Percentiles rank a stretch among this genome's conserved stretches.
Conservation (phyloP, 2,888 invertebrate genomes). For the Protonemura montana region DNA sequence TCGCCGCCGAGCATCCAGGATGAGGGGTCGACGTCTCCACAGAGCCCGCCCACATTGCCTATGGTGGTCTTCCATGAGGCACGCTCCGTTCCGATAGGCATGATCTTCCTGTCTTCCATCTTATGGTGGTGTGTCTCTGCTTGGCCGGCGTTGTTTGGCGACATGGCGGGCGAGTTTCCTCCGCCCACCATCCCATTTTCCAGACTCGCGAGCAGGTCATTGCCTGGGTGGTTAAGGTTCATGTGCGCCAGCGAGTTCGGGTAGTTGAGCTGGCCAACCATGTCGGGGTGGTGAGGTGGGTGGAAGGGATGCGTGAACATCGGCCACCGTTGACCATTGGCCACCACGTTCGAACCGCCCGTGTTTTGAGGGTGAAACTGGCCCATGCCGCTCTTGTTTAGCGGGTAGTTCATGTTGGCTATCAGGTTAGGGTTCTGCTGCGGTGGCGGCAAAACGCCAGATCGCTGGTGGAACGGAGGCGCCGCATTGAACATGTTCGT, state of each 20-base stretch:
- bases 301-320: constrained; percentile 47
- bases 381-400: constrained; percentile 44
- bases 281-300: constrained; percentile 46
- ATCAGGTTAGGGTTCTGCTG: constrained; percentile 46
- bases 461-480: constrained; percentile 46
- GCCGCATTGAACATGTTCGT: constrained; percentile 47
- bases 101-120: constrained; percentile 60
- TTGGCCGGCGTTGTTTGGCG: constrained; percentile 53
- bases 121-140: constrained; percentile 46
- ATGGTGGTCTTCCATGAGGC: constrained; percentile 65
- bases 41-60: constrained; percentile 51
- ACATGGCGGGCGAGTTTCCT: constrained; percentile 57
- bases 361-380: constrained; percentile 44
- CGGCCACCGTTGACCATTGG: constrained; percentile 49
- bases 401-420: constrained; percentile 45
- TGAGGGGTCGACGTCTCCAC: constrained; percentile 57
- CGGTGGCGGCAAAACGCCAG: constrained; percentile 46
- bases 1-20: constrained; percentile 60
- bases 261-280: constrained; percentile 43
- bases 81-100: constrained; percentile 60
- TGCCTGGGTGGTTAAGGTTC: constrained; percentile 44
- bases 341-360: constrained; percentile 42
- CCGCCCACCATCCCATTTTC: constrained; percentile 50
- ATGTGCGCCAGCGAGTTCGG: constrained; percentile 45
- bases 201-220: constrained; percentile 61